Conservation (phyloP, 2,113 vertebrate genomes). For the Mugil cephalus region DNA sequence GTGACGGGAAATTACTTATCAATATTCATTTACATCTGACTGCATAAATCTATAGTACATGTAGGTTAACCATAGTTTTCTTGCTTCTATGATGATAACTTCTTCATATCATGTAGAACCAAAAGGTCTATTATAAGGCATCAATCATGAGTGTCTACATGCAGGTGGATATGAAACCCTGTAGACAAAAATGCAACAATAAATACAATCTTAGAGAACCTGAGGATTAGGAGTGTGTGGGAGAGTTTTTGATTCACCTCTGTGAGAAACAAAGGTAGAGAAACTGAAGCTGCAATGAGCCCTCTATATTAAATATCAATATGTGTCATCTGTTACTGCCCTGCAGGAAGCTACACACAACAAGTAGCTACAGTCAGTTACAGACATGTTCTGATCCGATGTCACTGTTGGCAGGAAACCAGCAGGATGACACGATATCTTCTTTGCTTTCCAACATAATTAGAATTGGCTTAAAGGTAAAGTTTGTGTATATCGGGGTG, state of each 20-base stretch:
- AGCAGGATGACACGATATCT: background rate
- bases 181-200: background rate
- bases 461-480: background rate
- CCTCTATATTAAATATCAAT: background rate
- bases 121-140: no score
- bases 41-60: no score
- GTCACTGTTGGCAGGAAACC: background rate
- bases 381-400: background rate
- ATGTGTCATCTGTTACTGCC: background rate
- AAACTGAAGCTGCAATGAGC: no score
- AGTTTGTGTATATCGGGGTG: no score
- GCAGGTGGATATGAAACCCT: background rate
- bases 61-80: no score
- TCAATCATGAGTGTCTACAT: no score
- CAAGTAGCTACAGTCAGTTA: background rate
- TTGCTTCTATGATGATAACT: background rate
- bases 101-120: background rate
- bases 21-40: slow-evolving; percentile 15
- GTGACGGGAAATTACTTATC: slow-evolving; percentile 23
- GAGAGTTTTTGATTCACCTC: background rate
- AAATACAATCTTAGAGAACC: background rate
- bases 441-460: background rate
- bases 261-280: background rate
- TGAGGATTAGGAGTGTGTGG: background rate
- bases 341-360: background rate